Evolutionary conservation across 2,113 vertebrate genomes (phyloP), one percentile per base, ranked within the genome.

Genomic region (Zosterops pallidus): DNA sequence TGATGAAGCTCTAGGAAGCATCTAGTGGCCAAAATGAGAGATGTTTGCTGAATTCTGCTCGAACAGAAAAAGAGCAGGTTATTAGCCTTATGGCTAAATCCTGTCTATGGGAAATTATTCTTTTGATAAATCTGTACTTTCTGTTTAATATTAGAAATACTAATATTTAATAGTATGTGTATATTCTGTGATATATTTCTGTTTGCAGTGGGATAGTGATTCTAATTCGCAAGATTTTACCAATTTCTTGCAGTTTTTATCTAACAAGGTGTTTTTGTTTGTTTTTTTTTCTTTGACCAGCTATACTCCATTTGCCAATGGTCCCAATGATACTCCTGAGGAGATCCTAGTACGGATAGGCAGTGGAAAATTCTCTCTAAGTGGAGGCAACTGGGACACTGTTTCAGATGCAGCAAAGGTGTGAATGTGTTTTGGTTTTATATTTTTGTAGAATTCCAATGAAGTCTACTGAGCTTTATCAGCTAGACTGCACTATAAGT

Each of bases 381-480:
- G 98, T 47, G 99, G 99, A 94, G 99, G 99, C 84, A 99, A 99
- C 98, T 99, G 99, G 99, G 99, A 99, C 91, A 98, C 98, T 33
- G 99, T 99, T 95, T 99, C 99, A 81, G 99, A 99, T 95, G 98
- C 98, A 97, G 99, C 99, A 89, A 99, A 99, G 99, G 99, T 99
- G 96, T 76, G 82, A 74, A 95, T 89, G n/a, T 84, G 39, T 91
- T 96, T 56, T 94, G 44, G 33, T n/a, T 91, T 77, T 37, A 4
- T 28, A 7, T 60, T 92, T 72, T 79, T 70, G 25, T 82, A 31
- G 57, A 35, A n/a, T 79, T 84, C 24, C 46, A 37, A 14, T 22
- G 20, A 86, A 39, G 15, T 53, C 23, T 84, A 1, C 23, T 47
- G 44, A 52, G 35, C 44, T 81, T 55, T 6, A 10, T 63, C 6